These are phyloP conservation scores for Papilio elwesi DNA, from an alignment of 2,888 invertebrate genomes.

Conservation along the genomic window DNA sequence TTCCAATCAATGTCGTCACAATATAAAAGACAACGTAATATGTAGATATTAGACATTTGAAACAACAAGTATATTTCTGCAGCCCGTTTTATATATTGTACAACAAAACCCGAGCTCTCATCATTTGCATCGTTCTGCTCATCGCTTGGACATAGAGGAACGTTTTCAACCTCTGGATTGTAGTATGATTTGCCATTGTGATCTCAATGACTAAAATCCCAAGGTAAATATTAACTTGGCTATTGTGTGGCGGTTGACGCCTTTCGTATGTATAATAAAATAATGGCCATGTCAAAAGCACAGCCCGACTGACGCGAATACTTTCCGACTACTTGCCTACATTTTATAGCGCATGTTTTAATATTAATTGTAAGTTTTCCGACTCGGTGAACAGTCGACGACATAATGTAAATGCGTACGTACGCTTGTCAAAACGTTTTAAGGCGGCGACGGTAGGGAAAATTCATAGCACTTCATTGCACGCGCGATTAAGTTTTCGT, in stretches of 20 bases:
- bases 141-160: slow-evolving; percentile 56
- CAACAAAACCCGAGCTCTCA: slow-evolving; percentile 61
- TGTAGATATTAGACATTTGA: not conserved
- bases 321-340: slow-evolving; percentile 78
- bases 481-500: slow-evolving; percentile 43
- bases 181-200: slow-evolving; percentile 41
- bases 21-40: not conserved
- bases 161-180: slow-evolving; percentile 47
- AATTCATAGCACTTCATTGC: slow-evolving; percentile 55
- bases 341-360: slow-evolving; percentile 82
- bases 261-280: slow-evolving; percentile 54
- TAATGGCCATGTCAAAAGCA: slow-evolving; percentile 80
- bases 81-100: slow-evolving; percentile 47
- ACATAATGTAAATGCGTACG: slow-evolving; percentile 66
- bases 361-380: slow-evolving; percentile 82
- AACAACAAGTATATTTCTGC: slow-evolving; percentile 42
- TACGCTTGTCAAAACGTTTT: slow-evolving; percentile 70
- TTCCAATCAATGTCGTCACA: not conserved
- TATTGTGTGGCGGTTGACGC: slow-evolving; percentile 46
- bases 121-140: slow-evolving; percentile 65
- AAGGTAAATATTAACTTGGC: slow-evolving; percentile 47
- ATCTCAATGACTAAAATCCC: slow-evolving; percentile 37
- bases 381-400: slow-evolving; percentile 60
- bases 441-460: slow-evolving; percentile 51
- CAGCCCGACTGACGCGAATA: slow-evolving; percentile 71